Evolutionary conservation across 2,797 vertebrate genomes (phyloP).

Genomic region (Acanthornis magna): DNA sequence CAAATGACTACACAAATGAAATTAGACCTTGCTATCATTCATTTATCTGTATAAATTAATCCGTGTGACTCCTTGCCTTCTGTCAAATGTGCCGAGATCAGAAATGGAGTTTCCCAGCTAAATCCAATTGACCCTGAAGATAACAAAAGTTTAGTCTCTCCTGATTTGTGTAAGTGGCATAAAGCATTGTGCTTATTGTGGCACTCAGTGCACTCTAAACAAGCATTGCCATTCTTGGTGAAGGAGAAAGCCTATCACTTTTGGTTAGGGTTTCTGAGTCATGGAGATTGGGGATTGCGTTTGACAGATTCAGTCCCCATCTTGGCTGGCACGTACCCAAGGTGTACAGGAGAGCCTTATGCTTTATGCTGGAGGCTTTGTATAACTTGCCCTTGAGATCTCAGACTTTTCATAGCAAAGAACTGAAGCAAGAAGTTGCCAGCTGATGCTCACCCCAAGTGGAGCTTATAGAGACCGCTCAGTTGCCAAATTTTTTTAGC

Average conservation of each 20-base stretch:
- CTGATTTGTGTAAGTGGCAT: not conserved
- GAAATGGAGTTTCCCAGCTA: not conserved
- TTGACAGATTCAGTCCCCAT: not conserved
- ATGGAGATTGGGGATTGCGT: not conserved
- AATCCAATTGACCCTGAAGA: not conserved
- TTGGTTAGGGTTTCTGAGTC: not conserved
- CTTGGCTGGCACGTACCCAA: not conserved
- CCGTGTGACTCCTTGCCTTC: not conserved
- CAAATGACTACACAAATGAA: not conserved
- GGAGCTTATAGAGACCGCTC: not conserved
- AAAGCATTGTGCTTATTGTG: not conserved
- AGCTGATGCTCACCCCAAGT: not conserved
- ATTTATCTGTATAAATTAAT: not conserved
- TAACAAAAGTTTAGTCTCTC: not conserved
- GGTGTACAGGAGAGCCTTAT: not conserved
- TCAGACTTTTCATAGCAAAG: not conserved
- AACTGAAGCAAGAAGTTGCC: not conserved
- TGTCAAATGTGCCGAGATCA: not conserved
- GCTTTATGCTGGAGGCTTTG: not conserved
- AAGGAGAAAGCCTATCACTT: not conserved
- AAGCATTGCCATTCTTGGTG: not conserved
- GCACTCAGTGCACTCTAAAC: not conserved
- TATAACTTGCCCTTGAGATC: not conserved
- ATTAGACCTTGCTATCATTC: not conserved
- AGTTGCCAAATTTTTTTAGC: not conserved